Evolutionary conservation across 2,888 invertebrate genomes (phyloP), one percentile per base, ranked within the genome.

Genomic region (Himalopsyche tibetana): DNA sequence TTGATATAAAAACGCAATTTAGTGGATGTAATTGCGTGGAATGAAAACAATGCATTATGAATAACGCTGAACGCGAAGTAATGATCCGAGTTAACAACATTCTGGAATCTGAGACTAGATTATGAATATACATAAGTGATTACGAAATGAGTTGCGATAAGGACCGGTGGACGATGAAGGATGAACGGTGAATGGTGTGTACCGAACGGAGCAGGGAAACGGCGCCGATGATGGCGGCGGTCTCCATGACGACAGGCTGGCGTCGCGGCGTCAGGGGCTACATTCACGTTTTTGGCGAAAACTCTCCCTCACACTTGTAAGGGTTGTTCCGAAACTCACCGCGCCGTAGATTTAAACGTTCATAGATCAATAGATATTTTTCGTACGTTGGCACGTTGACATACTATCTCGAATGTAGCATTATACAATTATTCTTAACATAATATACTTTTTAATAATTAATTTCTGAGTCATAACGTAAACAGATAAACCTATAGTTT

Each of bases 81-180:
- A 63, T 63, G 63, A 19, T 63, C 19, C 63, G 63, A 63, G 19
- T 19, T 63, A 63, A 63, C 63, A 63, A 15, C 63, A 63, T 63
- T 63, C 63, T 19, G 19, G 63, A 63, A 63, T 63, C 63, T 63
- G 63, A 63, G 19, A 19, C 63, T n/a, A 63, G 19, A 63, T 63
- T 63, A 63, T 63, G 63, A 63, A 63, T 63, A 63, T 63, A 63
- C 63, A 63, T 63, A 63, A 63, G 63, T 63, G 63, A 63, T 63
- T 63, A 63, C 63, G 63, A 28, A 63, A 63, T 28, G 63, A 63
- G 63, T 63, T 8, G 63, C 19, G 63, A 63, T 63, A 63, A 63
- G 63, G 63, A 28, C 63, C 63, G 63, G 63, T 63, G 63, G 28
- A 63, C 63, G 63, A 19, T 63, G 63, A 63, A 63, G 63, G 63